phyloP scores from a whole-genome alignment of 2,113 vertebrate species.

The Oreotrochilus melanogaster region DNA sequence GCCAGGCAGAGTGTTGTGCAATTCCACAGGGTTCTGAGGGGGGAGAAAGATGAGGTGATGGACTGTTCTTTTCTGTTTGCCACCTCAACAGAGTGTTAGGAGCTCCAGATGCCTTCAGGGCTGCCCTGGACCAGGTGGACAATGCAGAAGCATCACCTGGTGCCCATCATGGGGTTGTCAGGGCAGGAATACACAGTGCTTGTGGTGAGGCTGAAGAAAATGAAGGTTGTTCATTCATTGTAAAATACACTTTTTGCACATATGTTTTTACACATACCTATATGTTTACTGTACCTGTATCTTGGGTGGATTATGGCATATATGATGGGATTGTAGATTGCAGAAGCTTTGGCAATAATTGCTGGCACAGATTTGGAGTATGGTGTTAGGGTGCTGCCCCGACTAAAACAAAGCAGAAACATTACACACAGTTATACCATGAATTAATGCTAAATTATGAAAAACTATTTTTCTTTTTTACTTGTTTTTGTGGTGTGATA shows the following conservation, averaged over 20 bases:
- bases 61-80: neutral
- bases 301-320: constrained; percentile 79
- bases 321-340: constrained; percentile 79
- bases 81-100: neutral
- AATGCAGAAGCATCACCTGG: rapidly evolving
- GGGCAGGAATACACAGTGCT: rapidly evolving
- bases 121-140: neutral
- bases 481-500: neutral
- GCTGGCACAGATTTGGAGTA: constrained; percentile 79
- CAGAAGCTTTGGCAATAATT: constrained; percentile 79
- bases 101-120: neutral
- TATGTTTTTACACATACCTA: neutral
- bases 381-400: constrained; percentile 61
- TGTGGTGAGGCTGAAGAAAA: neutral
- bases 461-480: neutral
- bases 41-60: neutral
- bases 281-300: constrained; percentile 74
- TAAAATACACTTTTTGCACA: neutral
- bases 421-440: neutral
- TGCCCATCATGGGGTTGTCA: neutral
- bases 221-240: rapidly evolving
- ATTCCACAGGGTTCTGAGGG: neutral
- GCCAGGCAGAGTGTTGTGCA: rapidly evolving
- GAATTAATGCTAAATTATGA: neutral
- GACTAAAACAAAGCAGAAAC: constrained; percentile 64